Base-by-base conservation (phyloP, 2,113 vertebrate species). In the Crocuta crocuta region DNA sequence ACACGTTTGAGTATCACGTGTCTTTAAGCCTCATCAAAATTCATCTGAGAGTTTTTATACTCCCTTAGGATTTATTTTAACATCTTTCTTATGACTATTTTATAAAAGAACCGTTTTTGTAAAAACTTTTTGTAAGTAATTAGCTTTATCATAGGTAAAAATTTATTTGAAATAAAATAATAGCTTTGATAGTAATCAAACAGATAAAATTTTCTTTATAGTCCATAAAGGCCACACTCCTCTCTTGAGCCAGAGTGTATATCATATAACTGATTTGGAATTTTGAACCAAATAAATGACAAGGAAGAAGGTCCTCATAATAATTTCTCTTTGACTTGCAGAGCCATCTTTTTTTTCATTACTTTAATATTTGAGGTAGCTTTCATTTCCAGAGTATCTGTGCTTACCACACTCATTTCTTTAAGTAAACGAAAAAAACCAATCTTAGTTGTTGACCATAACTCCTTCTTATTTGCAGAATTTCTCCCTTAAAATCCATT, bases 401-500 rank as follows among this genome's bases (percentile, higher is more conserved):
- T 66, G 39, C 33, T 86, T 23, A 74, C 2, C 26, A 24, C 16
- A 28, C 4, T 92, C 16, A 28, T 58, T 92, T 89, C 7, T 92
- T 91, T 39, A 86, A 83, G 39, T 66, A 82, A 95, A 87, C 12
- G 39, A 39, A 79, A 66, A 94, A 92, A 63, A 13, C 1, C 28
- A 90, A 11, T 95, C 92, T 50, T 79, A 89, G 73, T 90, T 95
- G 16, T 78, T 94, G 70, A 71, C 23, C 10, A 10, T 74, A 61
- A 7, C 5, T 10, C 4, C 11, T 3, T 79, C 23, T 93, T 94
- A 55, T 90, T 78, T 94, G 26, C 35, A 79, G 53, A 87, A 58
- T 78, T 82, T 84, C 53, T 95, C 68, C 4, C 66, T 90, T 89
- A 50, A 86, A 94, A 79, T 73, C 15, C 35, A n/a, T 65, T 95